These are phyloP conservation scores for Bolinopsis microptera DNA, from an alignment of 37 sponge, comb jelly and placozoan genomes.

Conservation along the genomic window DNA sequence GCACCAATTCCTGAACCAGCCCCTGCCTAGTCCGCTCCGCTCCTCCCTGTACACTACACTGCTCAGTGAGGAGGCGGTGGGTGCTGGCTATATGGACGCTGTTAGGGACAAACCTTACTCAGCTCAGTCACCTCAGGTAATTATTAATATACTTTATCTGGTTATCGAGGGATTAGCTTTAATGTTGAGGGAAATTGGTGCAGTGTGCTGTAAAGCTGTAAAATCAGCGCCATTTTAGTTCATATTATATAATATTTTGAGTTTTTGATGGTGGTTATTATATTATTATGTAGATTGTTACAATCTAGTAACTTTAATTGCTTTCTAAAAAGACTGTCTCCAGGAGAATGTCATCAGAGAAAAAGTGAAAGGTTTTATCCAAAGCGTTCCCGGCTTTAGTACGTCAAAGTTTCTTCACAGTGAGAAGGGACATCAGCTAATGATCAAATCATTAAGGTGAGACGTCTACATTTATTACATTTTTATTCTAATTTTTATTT, in stretches of 20 bases:
- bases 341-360: slow-evolving; percentile 33
- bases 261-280: too few species aligned
- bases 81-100: slow-evolving; percentile 11
- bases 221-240: too few species aligned
- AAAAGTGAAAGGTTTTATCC: neutral
- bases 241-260: too few species aligned
- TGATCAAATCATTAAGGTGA: slow-evolving; percentile 51
- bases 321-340: too few species aligned
- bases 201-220: too few species aligned
- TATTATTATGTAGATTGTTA: too few species aligned
- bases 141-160: too few species aligned
- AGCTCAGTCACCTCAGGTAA: slow-evolving; percentile 23
- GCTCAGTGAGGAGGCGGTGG: slow-evolving; percentile 38
- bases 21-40: slow-evolving; percentile 1
- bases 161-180: too few species aligned
- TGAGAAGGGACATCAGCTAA: neutral
- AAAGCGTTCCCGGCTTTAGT: slow-evolving; percentile 21
- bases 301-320: neutral
- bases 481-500: too few species aligned
- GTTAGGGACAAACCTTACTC: slow-evolving; percentile 58
- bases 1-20: slow-evolving; percentile 65
- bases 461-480: too few species aligned
- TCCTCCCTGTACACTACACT: neutral
- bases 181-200: too few species aligned
- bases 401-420: slow-evolving; percentile 11